Evolutionary conservation across 2,113 vertebrate species (phyloP), one percentile per base, ranked within the genome.

Genomic region (Eubucco bourcierii): DNA sequence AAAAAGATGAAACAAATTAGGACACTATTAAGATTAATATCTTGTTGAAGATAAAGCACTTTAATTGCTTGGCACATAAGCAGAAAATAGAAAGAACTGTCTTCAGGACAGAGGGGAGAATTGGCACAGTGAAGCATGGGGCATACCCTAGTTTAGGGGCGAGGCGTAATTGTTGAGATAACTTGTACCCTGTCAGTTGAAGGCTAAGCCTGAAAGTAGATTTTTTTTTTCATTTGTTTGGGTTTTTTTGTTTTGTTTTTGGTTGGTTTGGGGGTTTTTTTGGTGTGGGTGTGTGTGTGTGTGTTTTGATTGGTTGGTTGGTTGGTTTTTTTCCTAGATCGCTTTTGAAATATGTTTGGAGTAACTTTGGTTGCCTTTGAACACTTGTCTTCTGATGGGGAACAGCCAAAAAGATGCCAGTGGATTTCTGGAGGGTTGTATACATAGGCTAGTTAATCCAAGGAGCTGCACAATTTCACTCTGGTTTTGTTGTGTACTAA

Each of bases 1-100:
- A 71, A 79, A 95, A 92, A 79, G 91, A 90, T 4, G 2, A 80
- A 88, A 88, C 76, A 93, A 44, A 83, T 90, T 64, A 85, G 73
- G 88, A 94, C 73, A 92, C 95, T 92, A 95, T 94, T 95, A 94
- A 94, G 93, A 89, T 94, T 88, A 93, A 86, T 78, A 68, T 88
- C 71, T 75, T 73, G 28, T 60, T 60, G 70, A 80, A 80, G 80
- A 80, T 72, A 82, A 90, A 90, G 18, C 31, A 67, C 75, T 91
- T 95, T 88, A 92, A 81, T 80, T 65, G 60, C 82, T 90, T 72
- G 76, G 88, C 53, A 61, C 80, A 58, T 74, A 71, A 72, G 65
- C 72, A 79, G 77, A 80, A 95, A 86, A 90, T 37, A 85, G 88
- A 78, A 90, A 70, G 55, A 90, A 66, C 59, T 79, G 56, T 94